These are phyloP conservation scores for Muscicapa adusta DNA, from an alignment of 2,113 vertebrate species.

Conservation along the genomic window DNA sequence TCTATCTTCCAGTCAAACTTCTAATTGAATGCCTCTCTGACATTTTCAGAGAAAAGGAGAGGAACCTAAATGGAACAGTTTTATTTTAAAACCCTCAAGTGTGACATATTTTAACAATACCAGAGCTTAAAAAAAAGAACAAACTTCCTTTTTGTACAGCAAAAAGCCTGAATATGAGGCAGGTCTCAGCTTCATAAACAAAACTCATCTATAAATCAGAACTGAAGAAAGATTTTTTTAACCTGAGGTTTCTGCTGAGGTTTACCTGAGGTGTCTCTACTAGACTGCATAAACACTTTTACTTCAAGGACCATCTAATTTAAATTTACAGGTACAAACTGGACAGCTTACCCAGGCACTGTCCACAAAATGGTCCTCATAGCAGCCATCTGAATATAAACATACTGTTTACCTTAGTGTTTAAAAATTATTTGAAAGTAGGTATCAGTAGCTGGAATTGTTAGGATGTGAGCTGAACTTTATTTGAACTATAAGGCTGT, in stretches of 20 bases:
- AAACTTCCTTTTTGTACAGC: not conserved
- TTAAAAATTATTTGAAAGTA: not conserved
- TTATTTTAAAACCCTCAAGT: not conserved
- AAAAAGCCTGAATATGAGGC: not conserved
- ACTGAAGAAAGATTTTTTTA: not conserved
- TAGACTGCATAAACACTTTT: not conserved
- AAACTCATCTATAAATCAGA: not conserved
- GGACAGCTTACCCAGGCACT: not conserved
- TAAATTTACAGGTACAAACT: not conserved
- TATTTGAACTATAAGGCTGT: not conserved
- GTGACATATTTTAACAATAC: not conserved
- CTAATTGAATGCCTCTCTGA: not conserved
- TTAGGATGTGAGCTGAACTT: not conserved
- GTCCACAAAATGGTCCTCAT: not conserved
- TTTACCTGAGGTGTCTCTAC: not conserved
- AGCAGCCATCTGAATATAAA: not conserved
- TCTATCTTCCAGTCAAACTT: not conserved
- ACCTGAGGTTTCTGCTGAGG: not conserved
- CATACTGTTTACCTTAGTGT: not conserved
- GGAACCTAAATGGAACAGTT: not conserved
- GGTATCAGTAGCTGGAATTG: not conserved
- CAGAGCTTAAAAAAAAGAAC: not conserved
- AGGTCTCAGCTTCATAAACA: not conserved
- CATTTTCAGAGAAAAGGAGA: not conserved
- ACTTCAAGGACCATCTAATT: not conserved